A percentile compares a stretch with the other conserved stretches of the same genome.
These are phyloP conservation scores for Nebria brevicollis DNA, from an alignment of 2,888 invertebrate species.

Conservation along the genomic window DNA sequence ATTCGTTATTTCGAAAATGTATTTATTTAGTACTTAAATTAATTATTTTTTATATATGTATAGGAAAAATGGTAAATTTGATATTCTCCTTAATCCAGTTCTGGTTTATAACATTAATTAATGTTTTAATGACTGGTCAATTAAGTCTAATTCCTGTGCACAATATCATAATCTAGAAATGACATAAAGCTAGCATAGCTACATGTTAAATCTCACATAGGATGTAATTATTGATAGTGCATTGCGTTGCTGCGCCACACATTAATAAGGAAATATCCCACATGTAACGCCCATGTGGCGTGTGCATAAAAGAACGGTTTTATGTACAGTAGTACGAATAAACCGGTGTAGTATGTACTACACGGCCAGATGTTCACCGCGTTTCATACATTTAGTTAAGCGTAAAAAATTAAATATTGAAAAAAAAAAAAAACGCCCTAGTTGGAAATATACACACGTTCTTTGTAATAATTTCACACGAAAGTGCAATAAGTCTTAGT, in stretches of 20 bases:
- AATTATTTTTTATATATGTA: no score
- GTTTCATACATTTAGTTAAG: conserved; percentile 2
- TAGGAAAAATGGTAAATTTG: no score
- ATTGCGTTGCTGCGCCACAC: not conserved
- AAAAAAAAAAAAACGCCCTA: not conserved
- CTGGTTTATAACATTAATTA: not conserved
- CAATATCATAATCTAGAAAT: conserved; percentile 1
- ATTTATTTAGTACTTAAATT: no score
- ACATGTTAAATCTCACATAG: not conserved
- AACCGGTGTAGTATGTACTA: conserved; percentile 8
- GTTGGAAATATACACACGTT: not conserved
- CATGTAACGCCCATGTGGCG: conserved; percentile 21
- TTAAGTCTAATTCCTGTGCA: not conserved
- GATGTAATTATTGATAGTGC: not conserved
- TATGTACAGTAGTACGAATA: not conserved
- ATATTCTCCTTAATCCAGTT: not conserved
- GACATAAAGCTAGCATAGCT: not conserved
- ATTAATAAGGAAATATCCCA: conserved; percentile 26
- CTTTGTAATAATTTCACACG: conserved; percentile 9
- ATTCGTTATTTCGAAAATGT: no score
- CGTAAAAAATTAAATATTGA: conserved; percentile 12
- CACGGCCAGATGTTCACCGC: not conserved
- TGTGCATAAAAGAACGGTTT: not conserved
- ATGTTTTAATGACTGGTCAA: not conserved
- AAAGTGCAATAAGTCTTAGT: not conserved